A percentile compares a stretch with the other conserved stretches of the same genome.
phyloP scores from a whole-genome alignment of 2,797 vertebrate genomes.

The Enteromius viviparus region DNA sequence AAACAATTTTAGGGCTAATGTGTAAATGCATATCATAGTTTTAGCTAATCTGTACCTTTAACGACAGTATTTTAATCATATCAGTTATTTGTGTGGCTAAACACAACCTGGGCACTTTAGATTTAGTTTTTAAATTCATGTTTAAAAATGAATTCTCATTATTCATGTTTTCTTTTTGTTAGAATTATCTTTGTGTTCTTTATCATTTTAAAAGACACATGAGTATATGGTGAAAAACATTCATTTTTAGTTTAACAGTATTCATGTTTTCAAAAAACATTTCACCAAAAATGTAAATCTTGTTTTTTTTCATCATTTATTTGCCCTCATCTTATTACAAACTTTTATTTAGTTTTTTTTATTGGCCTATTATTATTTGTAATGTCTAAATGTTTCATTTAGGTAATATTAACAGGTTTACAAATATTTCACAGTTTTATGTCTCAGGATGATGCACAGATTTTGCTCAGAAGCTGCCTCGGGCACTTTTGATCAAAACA shows the following conservation, averaged over 20 bases:
- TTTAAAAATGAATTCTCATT: no score
- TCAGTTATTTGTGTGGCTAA: neutral
- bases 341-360: no score
- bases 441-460: neutral
- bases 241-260: neutral
- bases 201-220: neutral
- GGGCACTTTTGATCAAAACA: neutral
- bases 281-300: neutral
- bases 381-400: neutral
- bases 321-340: neutral
- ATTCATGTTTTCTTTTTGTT: neutral
- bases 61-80: constrained; percentile 15
- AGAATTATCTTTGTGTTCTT: neutral
- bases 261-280: neutral
- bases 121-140: neutral
- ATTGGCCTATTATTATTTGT: no score
- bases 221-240: neutral
- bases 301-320: neutral
- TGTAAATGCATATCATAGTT: constrained; percentile 8
- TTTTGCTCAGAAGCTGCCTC: constrained; percentile 8
- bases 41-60: neutral
- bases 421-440: neutral
- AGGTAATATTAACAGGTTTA: neutral
- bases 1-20: neutral
- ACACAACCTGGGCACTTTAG: constrained; percentile 22